These are phyloP conservation scores for Mercenaria mercenaria DNA, from an alignment of 1,140 invertebrate species.

Conservation along the genomic window DNA sequence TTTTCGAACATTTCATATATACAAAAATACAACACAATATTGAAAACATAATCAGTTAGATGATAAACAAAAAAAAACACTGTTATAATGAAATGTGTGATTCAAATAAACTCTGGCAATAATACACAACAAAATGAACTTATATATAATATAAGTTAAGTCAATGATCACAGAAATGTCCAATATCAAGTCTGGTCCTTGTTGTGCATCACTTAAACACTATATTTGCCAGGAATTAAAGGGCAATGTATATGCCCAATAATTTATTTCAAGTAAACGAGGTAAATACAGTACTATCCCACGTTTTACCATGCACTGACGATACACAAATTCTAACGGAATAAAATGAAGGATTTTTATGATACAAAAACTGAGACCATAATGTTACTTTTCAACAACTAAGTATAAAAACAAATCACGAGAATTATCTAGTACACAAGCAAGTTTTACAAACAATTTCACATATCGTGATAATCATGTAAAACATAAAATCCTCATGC, in stretches of 20 bases:
- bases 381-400: too few relatives aligned
- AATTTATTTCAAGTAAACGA: too few relatives aligned
- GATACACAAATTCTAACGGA: too few relatives aligned
- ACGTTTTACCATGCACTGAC: too few relatives aligned
- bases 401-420: too few relatives aligned
- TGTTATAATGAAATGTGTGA: neutral
- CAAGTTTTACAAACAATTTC: too few relatives aligned
- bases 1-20: constrained; percentile 18
- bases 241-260: neutral
- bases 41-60: neutral
- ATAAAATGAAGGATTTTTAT: too few relatives aligned
- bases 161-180: constrained; percentile 3
- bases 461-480: too few relatives aligned
- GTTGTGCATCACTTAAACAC: neutral
- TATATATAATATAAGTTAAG: neutral
- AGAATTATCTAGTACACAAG: too few relatives aligned
- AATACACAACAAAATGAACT: neutral
- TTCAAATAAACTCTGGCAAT: constrained; percentile 10
- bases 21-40: constrained; percentile 8
- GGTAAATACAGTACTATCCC: too few relatives aligned
- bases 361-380: too few relatives aligned
- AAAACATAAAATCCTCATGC: too few relatives aligned
- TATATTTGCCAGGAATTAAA: neutral
- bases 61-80: neutral
- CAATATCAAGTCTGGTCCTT: neutral